A percentile compares a stretch with the other conserved stretches of the same genome.
These are phyloP conservation scores for Nannospalax galili DNA, from an alignment of 2,113 vertebrate genomes.

Conservation along the genomic window DNA sequence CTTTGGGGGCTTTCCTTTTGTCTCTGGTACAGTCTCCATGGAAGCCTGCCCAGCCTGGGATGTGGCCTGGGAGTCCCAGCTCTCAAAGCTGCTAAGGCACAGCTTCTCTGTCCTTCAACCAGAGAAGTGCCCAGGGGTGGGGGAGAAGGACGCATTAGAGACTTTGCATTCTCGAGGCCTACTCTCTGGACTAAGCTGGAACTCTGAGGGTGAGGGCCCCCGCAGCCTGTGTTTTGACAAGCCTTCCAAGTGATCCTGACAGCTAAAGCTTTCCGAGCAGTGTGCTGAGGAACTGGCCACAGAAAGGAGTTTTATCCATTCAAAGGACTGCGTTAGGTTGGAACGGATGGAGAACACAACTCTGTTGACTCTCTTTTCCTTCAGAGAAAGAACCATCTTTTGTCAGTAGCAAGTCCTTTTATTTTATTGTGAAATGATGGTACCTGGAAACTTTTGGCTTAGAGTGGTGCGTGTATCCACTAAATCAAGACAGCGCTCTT, in stretches of 20 bases:
- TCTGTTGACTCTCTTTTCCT: slow-evolving; percentile 43
- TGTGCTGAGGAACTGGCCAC: neutral
- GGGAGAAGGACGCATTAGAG: neutral
- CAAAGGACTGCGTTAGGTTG: slow-evolving; percentile 2
- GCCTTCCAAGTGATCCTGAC: neutral
- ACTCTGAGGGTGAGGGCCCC: neutral
- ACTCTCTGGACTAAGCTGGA: neutral
- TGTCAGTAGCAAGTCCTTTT: slow-evolving; percentile 17
- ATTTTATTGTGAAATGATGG: slow-evolving; percentile 61
- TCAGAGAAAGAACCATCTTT: slow-evolving; percentile 51
- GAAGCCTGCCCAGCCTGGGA: neutral
- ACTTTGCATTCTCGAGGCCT: neutral
- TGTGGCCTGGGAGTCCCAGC: neutral
- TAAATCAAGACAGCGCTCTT: slow-evolving; percentile 32
- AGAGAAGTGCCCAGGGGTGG: neutral
- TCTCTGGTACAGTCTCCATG: neutral
- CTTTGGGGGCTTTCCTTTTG: neutral
- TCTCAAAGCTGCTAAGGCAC: neutral
- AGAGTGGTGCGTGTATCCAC: slow-evolving; percentile 40
- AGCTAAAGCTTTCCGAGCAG: neutral
- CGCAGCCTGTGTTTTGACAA: neutral
- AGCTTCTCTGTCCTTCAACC: neutral
- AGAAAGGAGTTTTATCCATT: neutral
- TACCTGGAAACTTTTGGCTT: slow-evolving; percentile 30
- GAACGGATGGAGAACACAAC: slow-evolving; percentile 1